A percentile compares a stretch with the other conserved stretches of the same genome.
Evolutionary conservation across 2,797 vertebrate species (phyloP).

Genomic region (Adrianichthys oophorus): DNA sequence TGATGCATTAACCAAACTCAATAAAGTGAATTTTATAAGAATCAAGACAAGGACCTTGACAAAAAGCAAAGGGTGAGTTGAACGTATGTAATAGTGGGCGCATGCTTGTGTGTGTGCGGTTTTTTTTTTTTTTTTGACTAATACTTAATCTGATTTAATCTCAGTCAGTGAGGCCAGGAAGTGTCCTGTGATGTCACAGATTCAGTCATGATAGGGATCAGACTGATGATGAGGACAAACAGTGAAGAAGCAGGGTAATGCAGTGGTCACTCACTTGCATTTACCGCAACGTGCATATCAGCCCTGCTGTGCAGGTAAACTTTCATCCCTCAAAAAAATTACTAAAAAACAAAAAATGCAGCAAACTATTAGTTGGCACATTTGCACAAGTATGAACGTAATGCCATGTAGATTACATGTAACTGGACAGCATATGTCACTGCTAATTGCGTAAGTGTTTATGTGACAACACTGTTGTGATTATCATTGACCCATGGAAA

Average conservation of each 20-base stretch:
- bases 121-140: conserved; percentile 24
- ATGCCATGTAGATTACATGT: neutral
- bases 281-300: conserved; percentile 4
- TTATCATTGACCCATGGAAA: conserved; percentile 74
- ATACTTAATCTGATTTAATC: conserved; percentile 68
- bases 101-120: neutral
- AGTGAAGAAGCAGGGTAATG: neutral
- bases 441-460: conserved; percentile 49
- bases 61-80: no score
- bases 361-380: neutral
- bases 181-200: conserved; percentile 62
- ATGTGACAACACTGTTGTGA: conserved; percentile 36
- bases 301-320: conserved; percentile 2
- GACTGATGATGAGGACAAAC: conserved; percentile 19
- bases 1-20: no score
- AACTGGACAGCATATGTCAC: neutral
- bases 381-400: neutral
- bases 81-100: neutral
- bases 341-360: neutral
- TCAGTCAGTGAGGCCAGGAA: conserved; percentile 44
- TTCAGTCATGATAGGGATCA: conserved; percentile 43
- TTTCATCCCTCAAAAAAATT: neutral
- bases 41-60: no score
- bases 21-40: no score
- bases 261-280: conserved; percentile 17